These are phyloP conservation scores for Hycleus cichorii DNA, from an alignment of 1,140 invertebrate species.

Conservation along the genomic window DNA sequence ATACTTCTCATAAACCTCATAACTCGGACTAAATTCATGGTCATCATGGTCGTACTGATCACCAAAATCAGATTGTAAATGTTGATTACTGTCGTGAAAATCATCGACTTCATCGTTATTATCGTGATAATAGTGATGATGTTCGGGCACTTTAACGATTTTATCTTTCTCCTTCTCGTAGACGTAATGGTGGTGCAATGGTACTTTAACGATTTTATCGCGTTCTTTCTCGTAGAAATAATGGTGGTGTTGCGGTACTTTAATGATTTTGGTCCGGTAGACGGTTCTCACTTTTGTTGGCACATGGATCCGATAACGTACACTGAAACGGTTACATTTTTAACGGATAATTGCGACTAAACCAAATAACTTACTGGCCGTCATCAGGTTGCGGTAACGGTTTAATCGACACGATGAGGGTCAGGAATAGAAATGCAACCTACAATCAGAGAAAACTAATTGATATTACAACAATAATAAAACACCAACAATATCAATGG, in stretches of 20 bases:
- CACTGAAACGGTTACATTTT: slow-evolving; percentile 18
- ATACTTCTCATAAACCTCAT: no score
- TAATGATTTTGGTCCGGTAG: slow-evolving; percentile 37
- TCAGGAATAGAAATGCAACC: not conserved
- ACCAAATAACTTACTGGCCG: not conserved
- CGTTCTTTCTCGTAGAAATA: slow-evolving; percentile 35
- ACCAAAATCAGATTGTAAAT: no score
- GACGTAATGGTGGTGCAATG: slow-evolving; percentile 28
- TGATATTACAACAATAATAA: not conserved
- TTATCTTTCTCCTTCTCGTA: slow-evolving; percentile 21
- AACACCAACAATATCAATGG: not conserved
- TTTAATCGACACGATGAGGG: not conserved
- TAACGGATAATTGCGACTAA: no score
- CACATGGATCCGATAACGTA: slow-evolving; percentile 33
- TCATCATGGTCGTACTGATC: no score
- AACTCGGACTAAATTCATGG: no score
- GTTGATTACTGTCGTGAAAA: no score
- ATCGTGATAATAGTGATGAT: no score
- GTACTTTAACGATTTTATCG: slow-evolving; percentile 24
- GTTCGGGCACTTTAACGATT: no score
- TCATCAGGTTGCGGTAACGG: not conserved
- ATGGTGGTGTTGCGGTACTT: slow-evolving; percentile 37
- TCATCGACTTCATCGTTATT: no score
- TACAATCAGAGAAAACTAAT: not conserved
- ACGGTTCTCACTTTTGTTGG: slow-evolving; percentile 35